phyloP scores from a whole-genome alignment of 2,888 invertebrate genomes.

The Erebia epiphron region DNA sequence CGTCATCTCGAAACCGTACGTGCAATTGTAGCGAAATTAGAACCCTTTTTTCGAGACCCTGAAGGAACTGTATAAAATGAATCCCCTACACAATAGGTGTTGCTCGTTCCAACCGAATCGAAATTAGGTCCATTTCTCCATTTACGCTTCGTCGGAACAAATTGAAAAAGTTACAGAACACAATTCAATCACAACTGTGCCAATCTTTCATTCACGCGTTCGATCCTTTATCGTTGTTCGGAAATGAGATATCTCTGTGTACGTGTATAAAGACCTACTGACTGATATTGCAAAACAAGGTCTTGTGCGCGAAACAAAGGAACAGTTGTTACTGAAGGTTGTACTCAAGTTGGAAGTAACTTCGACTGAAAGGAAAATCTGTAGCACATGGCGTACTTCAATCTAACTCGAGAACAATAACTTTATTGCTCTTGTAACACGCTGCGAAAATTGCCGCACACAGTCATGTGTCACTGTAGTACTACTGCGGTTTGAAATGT shows the following conservation, averaged over 20 bases:
- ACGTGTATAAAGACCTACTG: conserved; percentile 46
- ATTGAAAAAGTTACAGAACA: conserved; percentile 60
- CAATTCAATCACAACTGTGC: conserved; percentile 30
- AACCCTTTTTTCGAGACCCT: conserved; percentile 44
- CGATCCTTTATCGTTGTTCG: conserved; percentile 22
- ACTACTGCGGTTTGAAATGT: conserved; percentile 43
- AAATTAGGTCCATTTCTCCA: conserved; percentile 65
- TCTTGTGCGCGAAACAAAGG: conserved; percentile 60
- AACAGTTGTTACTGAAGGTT: conserved; percentile 50
- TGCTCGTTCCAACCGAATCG: conserved; percentile 69
- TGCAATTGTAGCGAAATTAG: conserved; percentile 69
- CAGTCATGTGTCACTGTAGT: conserved; percentile 54
- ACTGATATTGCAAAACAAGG: conserved; percentile 48
- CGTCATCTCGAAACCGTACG: conserved; percentile 76
- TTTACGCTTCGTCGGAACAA: conserved; percentile 53
- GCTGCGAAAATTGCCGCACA: conserved; percentile 59
- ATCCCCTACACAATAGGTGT: conserved; percentile 60
- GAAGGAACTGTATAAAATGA: conserved; percentile 33
- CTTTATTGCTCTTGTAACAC: conserved; percentile 57
- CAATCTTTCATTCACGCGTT: conserved; percentile 22
- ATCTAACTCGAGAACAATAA: conserved; percentile 62
- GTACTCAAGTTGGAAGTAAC: conserved; percentile 39
- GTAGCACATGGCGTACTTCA: conserved; percentile 53
- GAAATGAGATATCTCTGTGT: conserved; percentile 36
- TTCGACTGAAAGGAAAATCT: conserved; percentile 58